Conservation (phyloP, 2,888 invertebrate genomes). For the Leuctra nigra region DNA sequence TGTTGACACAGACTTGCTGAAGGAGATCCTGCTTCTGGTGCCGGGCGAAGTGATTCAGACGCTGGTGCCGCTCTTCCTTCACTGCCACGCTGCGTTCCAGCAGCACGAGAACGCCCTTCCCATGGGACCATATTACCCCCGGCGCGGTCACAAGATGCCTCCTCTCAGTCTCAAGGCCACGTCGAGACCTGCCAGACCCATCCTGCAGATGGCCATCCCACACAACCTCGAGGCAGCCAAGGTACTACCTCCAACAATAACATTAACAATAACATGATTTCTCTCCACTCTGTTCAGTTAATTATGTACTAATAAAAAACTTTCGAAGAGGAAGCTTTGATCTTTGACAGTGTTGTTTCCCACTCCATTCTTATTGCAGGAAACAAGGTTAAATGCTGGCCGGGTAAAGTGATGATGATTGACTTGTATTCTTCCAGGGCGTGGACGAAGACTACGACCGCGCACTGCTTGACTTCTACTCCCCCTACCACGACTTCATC, state of each 20-base stretch:
- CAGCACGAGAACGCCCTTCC: slow-evolving; percentile 60
- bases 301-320: too few species aligned
- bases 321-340: too few species aligned
- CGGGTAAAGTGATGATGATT: too few species aligned
- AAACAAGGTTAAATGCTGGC: too few species aligned
- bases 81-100: slow-evolving; percentile 75
- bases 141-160: slow-evolving; percentile 52
- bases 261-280: too few species aligned
- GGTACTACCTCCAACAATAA: too few species aligned
- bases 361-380: too few species aligned
- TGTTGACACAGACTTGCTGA: slow-evolving; percentile 53
- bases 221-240: slow-evolving; percentile 61
- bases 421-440: slow-evolving; percentile 46
- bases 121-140: slow-evolving; percentile 70
- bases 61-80: slow-evolving; percentile 76
- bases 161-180: slow-evolving; percentile 49
- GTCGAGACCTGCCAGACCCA: slow-evolving; percentile 66
- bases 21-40: slow-evolving; percentile 70
- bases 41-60: slow-evolving; percentile 74
- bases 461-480: slow-evolving; percentile 68
- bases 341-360: too few species aligned
- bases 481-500: slow-evolving; percentile 84
- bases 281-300: too few species aligned
- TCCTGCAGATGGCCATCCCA: slow-evolving; percentile 81
- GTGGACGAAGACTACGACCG: slow-evolving; percentile 71